Base-by-base conservation (phyloP, 2,797 vertebrate species). In the Eurystomus glaucurus region DNA sequence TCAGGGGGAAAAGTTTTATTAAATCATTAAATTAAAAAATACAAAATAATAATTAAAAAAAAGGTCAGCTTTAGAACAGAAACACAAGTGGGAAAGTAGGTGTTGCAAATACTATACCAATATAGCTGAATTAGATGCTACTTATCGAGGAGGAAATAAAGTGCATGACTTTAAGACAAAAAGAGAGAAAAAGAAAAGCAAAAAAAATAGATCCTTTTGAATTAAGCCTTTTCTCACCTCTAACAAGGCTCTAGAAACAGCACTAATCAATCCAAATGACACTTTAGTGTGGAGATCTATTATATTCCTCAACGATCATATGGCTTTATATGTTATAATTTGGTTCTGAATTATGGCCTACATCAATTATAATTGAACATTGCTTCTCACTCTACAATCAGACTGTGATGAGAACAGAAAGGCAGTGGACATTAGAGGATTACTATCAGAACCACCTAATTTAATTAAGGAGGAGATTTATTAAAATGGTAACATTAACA, bases 381-480 rank as follows among this genome's bases (percentile, higher is more conserved):
- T 94, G 92, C 85, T 97, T 88, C 81, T 64, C 58, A 95, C 72
- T 96, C 91, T 68, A 93, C 92, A 91, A 86, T 94, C 86, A 96
- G 72, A 92, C 87, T 94, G 66, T 92, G 96, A 95, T 93, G 94
- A 96, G 92, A 97, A 72, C 50, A 95, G 86, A 79, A 84, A 68
- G 55, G 81, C 93, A 95, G 78, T 94, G 92, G 95, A 96, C 93
- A 81, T 92, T 94, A 92, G 97, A 97, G 92, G 80, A 91, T 87
- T 82, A 77, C 74, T 96, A 96, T 97, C 96, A 95, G 96, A 97
- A 97, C 76, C 50, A 85, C 91, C 96, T 97, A 97, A 97, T 95
- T 96, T 94, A 97, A 97, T 96, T 97, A 97, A 97, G 95, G 86
- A 91, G 70, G 74, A 94, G 95, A 96, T 97, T 97, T 97, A 97